Percentiles rank a stretch among this genome's conserved stretches.
Conservation (phyloP, 2,113 vertebrate genomes). For the Pipra filicauda region DNA sequence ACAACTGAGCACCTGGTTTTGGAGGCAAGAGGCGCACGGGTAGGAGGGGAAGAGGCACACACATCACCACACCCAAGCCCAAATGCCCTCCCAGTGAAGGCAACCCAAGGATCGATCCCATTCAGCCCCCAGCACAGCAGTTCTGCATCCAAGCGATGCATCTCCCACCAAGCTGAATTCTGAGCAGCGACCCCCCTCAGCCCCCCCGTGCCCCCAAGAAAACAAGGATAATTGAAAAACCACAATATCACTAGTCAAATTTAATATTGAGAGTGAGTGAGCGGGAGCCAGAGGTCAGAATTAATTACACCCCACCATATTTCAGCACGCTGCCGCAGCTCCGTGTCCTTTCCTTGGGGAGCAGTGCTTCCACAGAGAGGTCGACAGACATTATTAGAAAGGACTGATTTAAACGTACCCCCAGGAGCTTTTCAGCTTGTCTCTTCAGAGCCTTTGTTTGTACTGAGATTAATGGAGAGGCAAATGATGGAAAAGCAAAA, state of each 20-base stretch:
- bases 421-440: slow-evolving; percentile 73
- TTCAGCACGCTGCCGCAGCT: slow-evolving; percentile 28
- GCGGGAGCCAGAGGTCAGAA: slow-evolving; percentile 70
- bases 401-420: slow-evolving; percentile 74
- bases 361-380: slow-evolving; percentile 46
- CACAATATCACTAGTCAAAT: slow-evolving; percentile 67
- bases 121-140: neutral
- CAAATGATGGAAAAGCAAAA: slow-evolving; percentile 52
- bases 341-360: slow-evolving; percentile 65
- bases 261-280: slow-evolving; percentile 66
- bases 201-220: slow-evolving; percentile 35
- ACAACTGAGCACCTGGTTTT: fast-evolving
- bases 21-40: neutral
- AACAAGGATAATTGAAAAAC: slow-evolving; percentile 64
- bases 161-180: slow-evolving; percentile 7
- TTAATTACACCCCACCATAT: slow-evolving; percentile 73
- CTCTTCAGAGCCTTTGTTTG: slow-evolving; percentile 73
- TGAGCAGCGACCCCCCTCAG: neutral
- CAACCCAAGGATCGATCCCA: neutral
- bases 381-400: slow-evolving; percentile 69
- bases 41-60: neutral
- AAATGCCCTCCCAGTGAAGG: neutral
- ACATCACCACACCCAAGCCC: fast-evolving
- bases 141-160: neutral
- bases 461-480: slow-evolving; percentile 70